Evolutionary conservation across 1,140 invertebrate species (phyloP).

Genomic region (Drosophila ironensis): DNA sequence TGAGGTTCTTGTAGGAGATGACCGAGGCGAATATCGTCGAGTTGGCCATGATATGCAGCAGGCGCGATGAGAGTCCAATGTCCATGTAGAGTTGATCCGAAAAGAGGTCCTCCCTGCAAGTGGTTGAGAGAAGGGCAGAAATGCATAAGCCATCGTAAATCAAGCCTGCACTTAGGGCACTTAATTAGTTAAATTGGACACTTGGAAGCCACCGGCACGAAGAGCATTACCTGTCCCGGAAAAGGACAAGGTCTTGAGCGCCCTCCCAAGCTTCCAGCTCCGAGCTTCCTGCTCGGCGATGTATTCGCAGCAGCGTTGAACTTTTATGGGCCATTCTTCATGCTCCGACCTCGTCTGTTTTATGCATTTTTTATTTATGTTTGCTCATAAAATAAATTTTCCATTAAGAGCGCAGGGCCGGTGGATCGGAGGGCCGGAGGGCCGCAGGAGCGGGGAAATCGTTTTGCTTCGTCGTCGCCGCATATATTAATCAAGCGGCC

Average conservation of each 20-base stretch:
- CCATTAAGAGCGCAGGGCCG: constrained; percentile 55
- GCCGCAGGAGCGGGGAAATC: constrained; percentile 11
- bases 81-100: constrained; percentile 81
- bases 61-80: constrained; percentile 66
- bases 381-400: constrained; percentile 73
- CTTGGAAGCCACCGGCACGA: constrained; percentile 26
- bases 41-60: constrained; percentile 79
- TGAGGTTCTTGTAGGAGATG: constrained; percentile 84
- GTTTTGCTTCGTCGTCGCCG: constrained; percentile 14
- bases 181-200: constrained; percentile 68
- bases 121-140: not conserved
- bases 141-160: constrained; percentile 33
- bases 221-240: constrained; percentile 18
- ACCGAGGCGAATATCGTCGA: constrained; percentile 82
- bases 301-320: constrained; percentile 36
- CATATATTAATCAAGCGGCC: constrained; percentile 62
- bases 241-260: constrained; percentile 10
- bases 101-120: constrained; percentile 76
- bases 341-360: constrained; percentile 45
- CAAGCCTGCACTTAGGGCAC: constrained; percentile 25
- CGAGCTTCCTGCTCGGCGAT: constrained; percentile 2
- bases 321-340: constrained; percentile 65
- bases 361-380: constrained; percentile 72
- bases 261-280: not conserved
- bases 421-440: too few relatives aligned